Evolutionary conservation across 1,140 invertebrate genomes (phyloP).

Genomic region (Drosophila trapezifrons): DNA sequence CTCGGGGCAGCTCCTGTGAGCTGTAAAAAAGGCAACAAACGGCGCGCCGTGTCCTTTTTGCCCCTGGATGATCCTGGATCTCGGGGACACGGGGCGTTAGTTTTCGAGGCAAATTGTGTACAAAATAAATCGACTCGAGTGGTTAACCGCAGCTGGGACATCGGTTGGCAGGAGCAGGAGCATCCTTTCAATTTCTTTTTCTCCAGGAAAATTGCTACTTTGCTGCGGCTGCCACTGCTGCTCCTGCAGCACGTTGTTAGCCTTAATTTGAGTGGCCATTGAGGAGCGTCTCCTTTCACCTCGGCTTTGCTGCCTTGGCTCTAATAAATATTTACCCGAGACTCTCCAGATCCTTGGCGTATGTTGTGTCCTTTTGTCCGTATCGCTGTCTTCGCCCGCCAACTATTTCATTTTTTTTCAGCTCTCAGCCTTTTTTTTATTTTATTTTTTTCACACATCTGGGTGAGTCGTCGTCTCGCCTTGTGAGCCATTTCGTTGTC

Average conservation of each 20-base stretch:
- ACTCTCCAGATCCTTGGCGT: slow-evolving; percentile 36
- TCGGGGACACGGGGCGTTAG: slow-evolving; percentile 48
- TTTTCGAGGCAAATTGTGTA: slow-evolving; percentile 71
- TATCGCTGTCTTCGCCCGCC: slow-evolving; percentile 60
- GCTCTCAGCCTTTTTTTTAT: neutral
- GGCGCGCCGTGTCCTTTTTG: slow-evolving; percentile 54
- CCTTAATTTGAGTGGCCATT: slow-evolving; percentile 81
- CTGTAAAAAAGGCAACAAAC: slow-evolving; percentile 65
- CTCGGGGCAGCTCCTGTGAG: slow-evolving; percentile 22
- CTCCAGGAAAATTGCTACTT: slow-evolving; percentile 67
- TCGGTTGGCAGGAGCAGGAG: slow-evolving; percentile 1
- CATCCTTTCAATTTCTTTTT: slow-evolving; percentile 56
- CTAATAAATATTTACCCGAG: slow-evolving; percentile 75
- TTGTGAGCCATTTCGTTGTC: slow-evolving; percentile 43
- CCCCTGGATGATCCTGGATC: slow-evolving; percentile 27
- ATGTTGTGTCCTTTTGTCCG: slow-evolving; percentile 44
- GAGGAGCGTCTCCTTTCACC: slow-evolving; percentile 41
- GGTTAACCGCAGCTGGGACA: slow-evolving; percentile 68
- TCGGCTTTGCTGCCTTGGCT: slow-evolving; percentile 30
- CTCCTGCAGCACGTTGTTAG: slow-evolving; percentile 67
- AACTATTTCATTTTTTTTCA: slow-evolving; percentile 34
- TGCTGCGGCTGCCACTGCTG: slow-evolving; percentile 21
- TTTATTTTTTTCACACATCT: slow-evolving; percentile 60
- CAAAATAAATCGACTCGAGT: slow-evolving; percentile 81
- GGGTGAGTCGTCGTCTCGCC: slow-evolving; percentile 27